Conservation (phyloP, 92 coral and sea anemone species). For the Metridium senile region DNA sequence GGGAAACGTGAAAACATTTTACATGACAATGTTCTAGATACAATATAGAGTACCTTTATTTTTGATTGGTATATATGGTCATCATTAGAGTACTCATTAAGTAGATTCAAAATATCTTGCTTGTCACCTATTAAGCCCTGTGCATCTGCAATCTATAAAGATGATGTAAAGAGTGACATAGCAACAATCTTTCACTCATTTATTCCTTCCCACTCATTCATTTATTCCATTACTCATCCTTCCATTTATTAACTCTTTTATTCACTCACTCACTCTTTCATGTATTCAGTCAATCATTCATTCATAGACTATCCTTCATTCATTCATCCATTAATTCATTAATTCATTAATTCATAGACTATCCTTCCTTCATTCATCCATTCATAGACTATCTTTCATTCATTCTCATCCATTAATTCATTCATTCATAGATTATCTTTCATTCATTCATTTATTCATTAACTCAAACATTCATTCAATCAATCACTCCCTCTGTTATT, state of each 20-base stretch:
- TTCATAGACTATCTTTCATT: no score
- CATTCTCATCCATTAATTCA: neutral
- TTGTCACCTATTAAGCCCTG: slow-evolving; percentile 74
- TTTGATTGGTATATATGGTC: slow-evolving; percentile 88
- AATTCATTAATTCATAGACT: neutral
- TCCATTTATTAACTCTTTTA: neutral
- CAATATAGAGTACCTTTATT: neutral
- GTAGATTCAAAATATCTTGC: slow-evolving; percentile 66
- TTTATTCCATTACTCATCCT: neutral
- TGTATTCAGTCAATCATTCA: neutral
- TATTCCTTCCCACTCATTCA: neutral
- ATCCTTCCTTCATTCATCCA: neutral
- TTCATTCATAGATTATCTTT: no score
- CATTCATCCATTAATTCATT: neutral
- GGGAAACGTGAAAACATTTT: no score
- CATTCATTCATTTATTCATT: neutral
- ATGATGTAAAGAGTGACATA: neutral
- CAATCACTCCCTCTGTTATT: no score
- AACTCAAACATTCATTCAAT: neutral
- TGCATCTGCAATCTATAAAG: slow-evolving; percentile 75
- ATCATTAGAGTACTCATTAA: slow-evolving; percentile 71
- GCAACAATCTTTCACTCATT: neutral
- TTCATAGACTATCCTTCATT: neutral
- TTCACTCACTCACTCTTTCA: neutral
- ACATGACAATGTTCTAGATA: no score